Conservation (phyloP, 2,113 vertebrate species). For the Sorex fumeus region DNA sequence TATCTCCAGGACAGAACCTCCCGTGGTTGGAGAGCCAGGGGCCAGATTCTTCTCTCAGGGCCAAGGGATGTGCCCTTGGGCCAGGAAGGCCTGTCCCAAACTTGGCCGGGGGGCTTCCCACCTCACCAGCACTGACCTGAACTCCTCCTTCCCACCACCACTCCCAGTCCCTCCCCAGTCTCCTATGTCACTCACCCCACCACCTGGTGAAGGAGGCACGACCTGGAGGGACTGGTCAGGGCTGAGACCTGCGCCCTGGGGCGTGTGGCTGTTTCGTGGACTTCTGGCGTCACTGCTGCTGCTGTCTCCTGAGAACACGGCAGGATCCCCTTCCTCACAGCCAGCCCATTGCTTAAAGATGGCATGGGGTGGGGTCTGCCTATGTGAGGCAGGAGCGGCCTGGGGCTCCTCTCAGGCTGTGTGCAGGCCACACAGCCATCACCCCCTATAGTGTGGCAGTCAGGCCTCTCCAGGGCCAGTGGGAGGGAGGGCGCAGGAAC, state of each 20-base stretch:
- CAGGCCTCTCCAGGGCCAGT: not conserved
- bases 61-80: not conserved
- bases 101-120: not conserved
- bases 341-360: not conserved
- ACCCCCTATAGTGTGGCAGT: not conserved
- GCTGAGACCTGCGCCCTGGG: not conserved
- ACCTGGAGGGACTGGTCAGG: not conserved
- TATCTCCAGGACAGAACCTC: not conserved
- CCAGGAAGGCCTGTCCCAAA: conserved; percentile 11
- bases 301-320: not conserved
- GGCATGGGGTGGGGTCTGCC: not conserved
- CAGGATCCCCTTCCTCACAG: not conserved
- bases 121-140: not conserved
- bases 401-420: not conserved
- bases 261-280: not conserved
- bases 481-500: not conserved
- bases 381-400: not conserved
- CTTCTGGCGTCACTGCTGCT: too few relatives aligned
- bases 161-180: not conserved
- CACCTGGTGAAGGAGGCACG: not conserved
- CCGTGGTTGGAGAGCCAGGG: not conserved
- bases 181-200: not conserved
- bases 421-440: too few relatives aligned
- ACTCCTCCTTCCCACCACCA: not conserved
- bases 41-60: too few relatives aligned